Evolutionary conservation across 1,140 invertebrate genomes (phyloP).

Genomic region (Tetranychus urticae): DNA sequence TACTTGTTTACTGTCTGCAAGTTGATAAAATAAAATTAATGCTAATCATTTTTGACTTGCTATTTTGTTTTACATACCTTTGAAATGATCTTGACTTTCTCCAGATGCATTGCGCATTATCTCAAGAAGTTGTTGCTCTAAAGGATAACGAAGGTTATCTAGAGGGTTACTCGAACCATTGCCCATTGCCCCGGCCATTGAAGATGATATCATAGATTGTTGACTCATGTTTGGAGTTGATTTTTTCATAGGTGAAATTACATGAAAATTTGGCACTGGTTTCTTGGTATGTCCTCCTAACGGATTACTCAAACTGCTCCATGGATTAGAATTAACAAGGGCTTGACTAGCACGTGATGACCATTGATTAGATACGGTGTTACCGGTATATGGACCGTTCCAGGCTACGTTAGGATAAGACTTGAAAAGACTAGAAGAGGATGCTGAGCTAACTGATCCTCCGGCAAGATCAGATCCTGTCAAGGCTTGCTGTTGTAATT

Average conservation of each 20-base stretch:
- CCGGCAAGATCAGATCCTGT: no score
- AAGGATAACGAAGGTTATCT: constrained; percentile 21
- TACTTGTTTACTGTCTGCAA: no score
- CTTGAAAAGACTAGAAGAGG: constrained; percentile 1
- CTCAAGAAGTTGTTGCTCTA: constrained; percentile 23
- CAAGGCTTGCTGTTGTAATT: no score
- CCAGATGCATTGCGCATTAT: constrained; percentile 20
- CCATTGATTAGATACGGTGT: background rate
- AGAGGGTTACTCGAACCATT: constrained; percentile 8
- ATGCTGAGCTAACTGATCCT: no score
- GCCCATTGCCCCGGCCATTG: background rate
- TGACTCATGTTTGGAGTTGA: background rate
- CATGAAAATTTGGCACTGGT: background rate
- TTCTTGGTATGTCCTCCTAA: background rate
- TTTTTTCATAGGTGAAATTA: background rate
- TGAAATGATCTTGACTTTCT: constrained; percentile 14
- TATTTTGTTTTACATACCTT: constrained; percentile 8
- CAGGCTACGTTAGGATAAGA: background rate
- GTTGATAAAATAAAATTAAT: no score
- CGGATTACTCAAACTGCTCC: background rate
- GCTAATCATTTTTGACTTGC: no score
- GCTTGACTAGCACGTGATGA: background rate
- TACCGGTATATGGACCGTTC: background rate
- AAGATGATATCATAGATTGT: background rate
- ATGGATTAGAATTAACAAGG: background rate